A percentile compares a stretch with the other conserved stretches of the same genome.
phyloP scores from a whole-genome alignment of 2,797 vertebrate genomes.

The Miopithecus talapoin region DNA sequence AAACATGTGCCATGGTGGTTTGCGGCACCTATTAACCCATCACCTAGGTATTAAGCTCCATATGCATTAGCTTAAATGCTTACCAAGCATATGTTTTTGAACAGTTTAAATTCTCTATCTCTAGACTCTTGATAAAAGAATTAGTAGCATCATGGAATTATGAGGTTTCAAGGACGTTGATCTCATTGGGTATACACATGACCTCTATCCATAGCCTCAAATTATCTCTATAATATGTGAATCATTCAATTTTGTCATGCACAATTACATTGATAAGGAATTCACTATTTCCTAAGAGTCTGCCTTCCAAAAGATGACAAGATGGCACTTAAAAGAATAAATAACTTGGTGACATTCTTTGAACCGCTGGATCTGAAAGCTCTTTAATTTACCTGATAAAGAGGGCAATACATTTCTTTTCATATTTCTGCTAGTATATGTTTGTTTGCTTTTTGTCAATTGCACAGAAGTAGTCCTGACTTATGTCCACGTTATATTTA shows the following conservation, averaged over 20 bases:
- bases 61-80: not conserved
- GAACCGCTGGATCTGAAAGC: not conserved
- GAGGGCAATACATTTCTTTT: not conserved
- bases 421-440: not conserved
- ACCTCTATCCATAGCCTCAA: not conserved
- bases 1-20: not conserved
- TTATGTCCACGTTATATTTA: not conserved
- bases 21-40: not conserved
- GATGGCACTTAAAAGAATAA: not conserved
- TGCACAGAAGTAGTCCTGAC: not conserved
- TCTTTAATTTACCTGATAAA: not conserved
- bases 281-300: not conserved
- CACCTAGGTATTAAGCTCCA: not conserved
- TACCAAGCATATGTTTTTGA: not conserved
- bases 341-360: not conserved
- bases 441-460: not conserved
- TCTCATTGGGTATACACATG: not conserved
- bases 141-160: not conserved
- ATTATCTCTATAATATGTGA: not conserved
- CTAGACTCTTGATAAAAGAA: conserved; percentile 23
- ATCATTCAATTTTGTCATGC: not conserved
- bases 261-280: not conserved
- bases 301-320: not conserved
- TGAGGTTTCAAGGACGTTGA: not conserved
- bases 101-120: not conserved